These are phyloP conservation scores for Halesus radiatus DNA, from an alignment of 1,140 invertebrate genomes.

Conservation along the genomic window DNA sequence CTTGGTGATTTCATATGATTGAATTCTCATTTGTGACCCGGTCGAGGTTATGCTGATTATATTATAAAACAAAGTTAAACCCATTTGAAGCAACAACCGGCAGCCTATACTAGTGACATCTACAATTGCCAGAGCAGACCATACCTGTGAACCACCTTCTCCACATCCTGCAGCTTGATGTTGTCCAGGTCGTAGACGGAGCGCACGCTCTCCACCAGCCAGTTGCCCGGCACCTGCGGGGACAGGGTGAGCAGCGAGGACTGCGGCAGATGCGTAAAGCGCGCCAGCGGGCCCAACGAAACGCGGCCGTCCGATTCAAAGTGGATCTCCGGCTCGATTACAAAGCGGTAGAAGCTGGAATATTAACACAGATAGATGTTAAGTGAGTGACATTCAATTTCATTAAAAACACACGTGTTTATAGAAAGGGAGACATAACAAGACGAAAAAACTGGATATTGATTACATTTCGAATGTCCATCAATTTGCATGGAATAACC, in stretches of 20 bases:
- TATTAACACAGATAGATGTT: background rate
- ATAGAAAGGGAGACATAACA: too few species aligned
- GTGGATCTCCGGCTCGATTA: conserved; percentile 90
- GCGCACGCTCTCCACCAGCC: conserved; percentile 95
- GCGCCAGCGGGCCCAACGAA: conserved; percentile 80
- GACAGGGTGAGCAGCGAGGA: conserved; percentile 95
- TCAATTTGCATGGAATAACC: too few species aligned
- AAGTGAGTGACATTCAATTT: too few species aligned
- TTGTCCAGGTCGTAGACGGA: conserved; percentile 99
- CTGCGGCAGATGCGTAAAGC: conserved; percentile 90
- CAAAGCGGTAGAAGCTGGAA: conserved; percentile 94
- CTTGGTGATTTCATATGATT: too few species aligned
- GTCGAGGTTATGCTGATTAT: too few species aligned
- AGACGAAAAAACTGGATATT: too few species aligned
- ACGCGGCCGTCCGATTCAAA: conserved; percentile 80
- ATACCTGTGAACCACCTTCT: conserved; percentile 78
- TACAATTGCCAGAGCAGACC: background rate
- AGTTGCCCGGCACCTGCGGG: conserved; percentile 97
- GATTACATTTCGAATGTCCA: too few species aligned
- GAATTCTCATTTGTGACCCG: too few species aligned
- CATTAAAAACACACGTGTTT: too few species aligned
- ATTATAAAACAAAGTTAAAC: too few species aligned
- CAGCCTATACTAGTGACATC: too few species aligned
- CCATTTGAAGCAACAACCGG: too few species aligned
- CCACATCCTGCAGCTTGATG: conserved; percentile 92